Evolutionary conservation across 2,888 invertebrate genomes (phyloP).

Genomic region (Tetropium fuscum): DNA sequence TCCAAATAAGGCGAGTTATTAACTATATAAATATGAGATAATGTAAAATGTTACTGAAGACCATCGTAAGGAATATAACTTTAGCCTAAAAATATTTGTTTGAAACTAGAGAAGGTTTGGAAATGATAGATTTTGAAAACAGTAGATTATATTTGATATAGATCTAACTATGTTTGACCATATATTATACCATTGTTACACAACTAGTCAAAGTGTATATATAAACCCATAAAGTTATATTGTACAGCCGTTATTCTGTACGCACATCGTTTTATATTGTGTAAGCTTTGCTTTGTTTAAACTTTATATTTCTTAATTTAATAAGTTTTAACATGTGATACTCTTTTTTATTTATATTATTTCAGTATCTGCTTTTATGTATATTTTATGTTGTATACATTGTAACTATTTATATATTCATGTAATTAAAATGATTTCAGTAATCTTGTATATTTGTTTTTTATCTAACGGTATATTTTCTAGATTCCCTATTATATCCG

Average conservation of each 20-base stretch:
- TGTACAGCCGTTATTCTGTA: conserved; percentile 54
- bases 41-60: no score
- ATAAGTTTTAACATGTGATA: conserved; percentile 45
- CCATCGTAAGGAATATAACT: background rate
- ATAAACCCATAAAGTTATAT: conserved; percentile 43
- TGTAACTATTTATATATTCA: conserved; percentile 37
- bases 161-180: conserved; percentile 46
- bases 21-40: no score
- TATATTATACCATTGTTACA: conserved; percentile 51
- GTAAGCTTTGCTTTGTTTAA: conserved; percentile 35
- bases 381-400: conserved; percentile 35
- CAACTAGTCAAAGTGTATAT: conserved; percentile 57
- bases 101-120: background rate
- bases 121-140: conserved; percentile 22
- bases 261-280: conserved; percentile 50
- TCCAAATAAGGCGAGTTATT: no score
- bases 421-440: conserved; percentile 33
- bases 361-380: conserved; percentile 28
- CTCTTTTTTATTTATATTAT: conserved; percentile 35
- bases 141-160: conserved; percentile 32
- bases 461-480: no score
- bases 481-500: no score
- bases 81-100: background rate
- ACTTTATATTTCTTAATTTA: conserved; percentile 27
- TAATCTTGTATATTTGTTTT: no score